phyloP scores from a whole-genome alignment of 2,888 invertebrate species.

The Enchytraeus crypticus region DNA sequence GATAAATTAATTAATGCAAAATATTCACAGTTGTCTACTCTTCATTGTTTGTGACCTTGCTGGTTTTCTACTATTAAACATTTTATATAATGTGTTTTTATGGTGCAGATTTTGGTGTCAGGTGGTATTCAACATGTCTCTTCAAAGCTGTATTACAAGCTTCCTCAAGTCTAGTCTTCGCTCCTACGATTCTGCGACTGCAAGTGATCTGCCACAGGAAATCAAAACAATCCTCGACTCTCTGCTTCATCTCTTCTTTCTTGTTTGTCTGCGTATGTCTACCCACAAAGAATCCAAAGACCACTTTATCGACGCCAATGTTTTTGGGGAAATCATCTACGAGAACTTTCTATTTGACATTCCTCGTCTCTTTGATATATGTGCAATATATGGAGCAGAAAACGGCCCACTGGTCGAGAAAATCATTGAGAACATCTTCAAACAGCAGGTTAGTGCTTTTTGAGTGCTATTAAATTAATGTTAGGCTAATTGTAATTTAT shows the following conservation, averaged over 20 bases:
- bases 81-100: not conserved
- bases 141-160: constrained; percentile 60
- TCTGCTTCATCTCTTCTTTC: constrained; percentile 55
- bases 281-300: constrained; percentile 67
- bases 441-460: constrained; percentile 34
- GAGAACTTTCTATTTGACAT: constrained; percentile 73
- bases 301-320: constrained; percentile 56
- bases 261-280: constrained; percentile 66
- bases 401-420: constrained; percentile 58
- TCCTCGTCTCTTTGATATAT: constrained; percentile 70
- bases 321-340: constrained; percentile 65
- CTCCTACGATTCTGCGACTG: constrained; percentile 18
- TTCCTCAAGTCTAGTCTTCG: constrained; percentile 68
- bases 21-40: no score
- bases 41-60: no score
- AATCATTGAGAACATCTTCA: constrained; percentile 61
- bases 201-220: not conserved
- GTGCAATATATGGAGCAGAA: constrained; percentile 63
- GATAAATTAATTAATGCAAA: no score
- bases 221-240: constrained; percentile 51
- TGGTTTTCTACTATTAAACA: no score
- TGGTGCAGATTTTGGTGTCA: constrained; percentile 48
- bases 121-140: constrained; percentile 60
- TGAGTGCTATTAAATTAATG: no score
- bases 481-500: no score